Evolutionary conservation across 2,113 vertebrate species (phyloP).

Genomic region (Marcusenius ussheri): DNA sequence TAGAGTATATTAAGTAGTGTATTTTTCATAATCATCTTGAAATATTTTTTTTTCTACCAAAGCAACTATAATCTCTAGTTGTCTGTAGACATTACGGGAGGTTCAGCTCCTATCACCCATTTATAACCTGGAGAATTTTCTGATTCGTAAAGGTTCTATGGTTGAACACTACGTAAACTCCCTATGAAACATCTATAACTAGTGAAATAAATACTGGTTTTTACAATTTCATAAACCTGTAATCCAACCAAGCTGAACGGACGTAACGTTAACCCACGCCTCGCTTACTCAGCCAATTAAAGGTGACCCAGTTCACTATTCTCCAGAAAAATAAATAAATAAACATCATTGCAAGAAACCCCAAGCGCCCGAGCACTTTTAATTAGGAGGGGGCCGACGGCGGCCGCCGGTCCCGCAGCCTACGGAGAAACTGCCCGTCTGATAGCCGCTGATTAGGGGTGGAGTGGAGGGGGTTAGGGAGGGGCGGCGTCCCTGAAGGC

Average conservation of each 20-base stretch:
- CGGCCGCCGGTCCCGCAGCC: conserved; percentile 31
- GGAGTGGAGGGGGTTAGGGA: conserved; percentile 22
- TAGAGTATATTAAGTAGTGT: neutral
- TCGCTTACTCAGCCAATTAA: conserved; percentile 38
- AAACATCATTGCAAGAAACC: conserved; percentile 1
- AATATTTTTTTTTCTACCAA: neutral
- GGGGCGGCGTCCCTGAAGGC: conserved; percentile 46
- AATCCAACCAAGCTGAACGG: neutral
- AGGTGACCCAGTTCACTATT: conserved; percentile 30
- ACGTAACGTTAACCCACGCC: conserved; percentile 17
- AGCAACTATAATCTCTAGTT: neutral
- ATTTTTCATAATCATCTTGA: neutral
- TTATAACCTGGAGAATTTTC: neutral
- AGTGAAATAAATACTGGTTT: neutral
- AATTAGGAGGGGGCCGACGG: conserved; percentile 30
- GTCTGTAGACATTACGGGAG: neutral
- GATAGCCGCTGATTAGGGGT: conserved; percentile 41
- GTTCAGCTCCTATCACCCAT: neutral
- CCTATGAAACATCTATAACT: neutral
- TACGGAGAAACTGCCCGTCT: conserved; percentile 18
- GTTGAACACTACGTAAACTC: neutral
- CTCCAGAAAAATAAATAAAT: conserved; percentile 11
- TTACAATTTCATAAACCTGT: conserved; percentile 6
- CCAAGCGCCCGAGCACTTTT: conserved; percentile 28
- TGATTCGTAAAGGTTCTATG: neutral